Evolutionary conservation across 2,888 invertebrate genomes (phyloP).

Genomic region (Conomelus anceps): DNA sequence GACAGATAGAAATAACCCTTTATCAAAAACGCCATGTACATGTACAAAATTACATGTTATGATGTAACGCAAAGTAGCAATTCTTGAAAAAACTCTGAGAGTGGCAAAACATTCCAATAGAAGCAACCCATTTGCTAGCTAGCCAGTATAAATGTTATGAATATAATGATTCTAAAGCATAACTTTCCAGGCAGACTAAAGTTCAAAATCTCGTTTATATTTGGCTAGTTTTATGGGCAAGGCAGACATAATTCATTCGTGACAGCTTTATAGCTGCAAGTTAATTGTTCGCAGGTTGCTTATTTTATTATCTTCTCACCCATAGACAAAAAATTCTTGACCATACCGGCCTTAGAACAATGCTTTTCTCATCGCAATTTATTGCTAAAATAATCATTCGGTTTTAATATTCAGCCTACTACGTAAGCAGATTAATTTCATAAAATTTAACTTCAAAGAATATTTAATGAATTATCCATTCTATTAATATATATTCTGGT

Average conservation of each 20-base stretch:
- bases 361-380: background rate
- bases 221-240: background rate
- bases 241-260: background rate
- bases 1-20: no score
- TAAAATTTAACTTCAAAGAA: no score
- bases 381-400: background rate
- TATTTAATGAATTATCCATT: no score
- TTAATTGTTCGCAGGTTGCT: background rate
- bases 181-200: background rate
- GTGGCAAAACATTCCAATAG: no score
- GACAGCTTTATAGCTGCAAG: background rate
- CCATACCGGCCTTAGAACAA: background rate
- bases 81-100: no score
- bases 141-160: background rate
- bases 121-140: background rate
- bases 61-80: no score
- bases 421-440: no score
- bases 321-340: background rate
- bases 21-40: no score
- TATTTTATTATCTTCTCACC: background rate
- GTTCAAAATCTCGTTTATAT: background rate
- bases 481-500: no score
- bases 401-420: background rate
- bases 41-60: no score
- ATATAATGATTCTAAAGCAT: background rate